Evolutionary conservation across 1,140 invertebrate species (phyloP).

Genomic region (Bombus fervidus): DNA sequence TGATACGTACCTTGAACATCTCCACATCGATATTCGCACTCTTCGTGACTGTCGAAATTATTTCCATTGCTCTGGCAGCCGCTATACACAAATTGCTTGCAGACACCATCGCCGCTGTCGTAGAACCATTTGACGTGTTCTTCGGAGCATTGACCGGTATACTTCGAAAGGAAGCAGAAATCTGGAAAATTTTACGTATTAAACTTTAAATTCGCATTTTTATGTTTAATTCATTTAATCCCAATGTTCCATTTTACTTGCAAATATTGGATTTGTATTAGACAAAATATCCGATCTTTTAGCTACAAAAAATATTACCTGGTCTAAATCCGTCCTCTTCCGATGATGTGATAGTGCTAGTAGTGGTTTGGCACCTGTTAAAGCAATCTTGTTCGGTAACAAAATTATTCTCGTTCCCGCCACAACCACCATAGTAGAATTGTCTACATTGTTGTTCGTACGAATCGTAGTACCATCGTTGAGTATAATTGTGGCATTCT

Average conservation of each 20-base stretch:
- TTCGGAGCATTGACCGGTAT: conserved; percentile 87
- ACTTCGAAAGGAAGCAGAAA: conserved; percentile 87
- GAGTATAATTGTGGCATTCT: conserved; percentile 90
- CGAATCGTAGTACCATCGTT: conserved; percentile 93
- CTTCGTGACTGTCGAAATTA: conserved; percentile 89
- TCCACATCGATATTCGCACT: conserved; percentile 91
- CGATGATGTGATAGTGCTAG: conserved; percentile 70
- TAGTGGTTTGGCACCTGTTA: conserved; percentile 83
- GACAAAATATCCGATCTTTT: too few species aligned
- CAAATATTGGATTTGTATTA: too few species aligned
- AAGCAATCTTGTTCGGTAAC: conserved; percentile 86
- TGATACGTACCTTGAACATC: conserved; percentile 85
- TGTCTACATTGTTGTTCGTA: conserved; percentile 86
- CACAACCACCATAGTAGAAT: conserved; percentile 93
- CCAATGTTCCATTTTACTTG: too few species aligned
- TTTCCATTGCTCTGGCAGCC: conserved; percentile 95
- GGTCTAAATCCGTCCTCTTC: conserved; percentile 70
- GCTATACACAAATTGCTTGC: conserved; percentile 91
- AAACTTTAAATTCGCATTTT: not conserved
- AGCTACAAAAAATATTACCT: conserved; percentile 62
- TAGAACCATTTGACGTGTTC: conserved; percentile 89
- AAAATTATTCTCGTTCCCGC: conserved; percentile 92
- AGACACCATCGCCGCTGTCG: conserved; percentile 89
- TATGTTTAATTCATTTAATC: too few species aligned
- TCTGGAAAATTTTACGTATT: conserved; percentile 82